Evolutionary conservation across 2,797 vertebrate genomes (phyloP).

Genomic region (Malacoctenus gilli): DNA sequence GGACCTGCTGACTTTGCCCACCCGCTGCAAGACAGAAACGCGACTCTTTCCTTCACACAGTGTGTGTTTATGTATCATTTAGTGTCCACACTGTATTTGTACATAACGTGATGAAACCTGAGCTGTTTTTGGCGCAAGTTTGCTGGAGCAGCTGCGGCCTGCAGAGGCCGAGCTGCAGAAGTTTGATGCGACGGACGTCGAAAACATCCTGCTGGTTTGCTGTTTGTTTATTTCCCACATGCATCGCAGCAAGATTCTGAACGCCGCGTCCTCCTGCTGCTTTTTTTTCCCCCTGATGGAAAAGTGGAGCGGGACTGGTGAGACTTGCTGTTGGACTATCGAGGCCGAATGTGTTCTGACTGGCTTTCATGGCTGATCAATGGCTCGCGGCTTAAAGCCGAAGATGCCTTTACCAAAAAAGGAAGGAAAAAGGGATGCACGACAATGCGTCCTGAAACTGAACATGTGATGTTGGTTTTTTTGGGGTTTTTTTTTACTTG

Average conservation of each 20-base stretch:
- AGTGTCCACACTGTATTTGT: constrained; percentile 26
- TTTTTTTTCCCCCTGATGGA: too few relatives aligned
- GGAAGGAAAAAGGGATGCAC: constrained; percentile 12
- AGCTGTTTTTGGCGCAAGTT: constrained; percentile 38
- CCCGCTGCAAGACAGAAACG: constrained; percentile 11
- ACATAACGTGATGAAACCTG: constrained; percentile 52
- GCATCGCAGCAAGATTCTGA: too few relatives aligned
- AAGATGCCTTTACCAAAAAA: constrained; percentile 53
- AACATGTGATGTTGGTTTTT: too few relatives aligned
- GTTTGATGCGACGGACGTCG: constrained; percentile 13
- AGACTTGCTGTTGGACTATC: constrained; percentile 28
- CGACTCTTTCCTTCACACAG: constrained; percentile 5
- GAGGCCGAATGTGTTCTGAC: constrained; percentile 47
- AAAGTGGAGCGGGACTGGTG: constrained; percentile 2
- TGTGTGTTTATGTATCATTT: constrained; percentile 16
- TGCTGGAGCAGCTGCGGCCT: constrained; percentile 9
- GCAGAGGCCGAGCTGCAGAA: constrained; percentile 16
- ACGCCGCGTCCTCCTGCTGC: too few relatives aligned
- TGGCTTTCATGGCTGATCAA: constrained; percentile 33
- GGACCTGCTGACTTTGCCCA: constrained; percentile 3
- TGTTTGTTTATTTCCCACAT: too few relatives aligned
- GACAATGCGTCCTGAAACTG: constrained; percentile 3
- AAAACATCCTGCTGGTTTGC: constrained; percentile 5
- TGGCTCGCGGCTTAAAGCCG: too few relatives aligned
- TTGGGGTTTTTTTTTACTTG: constrained; percentile 64